Base-by-base conservation (phyloP, 2,797 vertebrate genomes). In the Zenarchopterus dispar region DNA sequence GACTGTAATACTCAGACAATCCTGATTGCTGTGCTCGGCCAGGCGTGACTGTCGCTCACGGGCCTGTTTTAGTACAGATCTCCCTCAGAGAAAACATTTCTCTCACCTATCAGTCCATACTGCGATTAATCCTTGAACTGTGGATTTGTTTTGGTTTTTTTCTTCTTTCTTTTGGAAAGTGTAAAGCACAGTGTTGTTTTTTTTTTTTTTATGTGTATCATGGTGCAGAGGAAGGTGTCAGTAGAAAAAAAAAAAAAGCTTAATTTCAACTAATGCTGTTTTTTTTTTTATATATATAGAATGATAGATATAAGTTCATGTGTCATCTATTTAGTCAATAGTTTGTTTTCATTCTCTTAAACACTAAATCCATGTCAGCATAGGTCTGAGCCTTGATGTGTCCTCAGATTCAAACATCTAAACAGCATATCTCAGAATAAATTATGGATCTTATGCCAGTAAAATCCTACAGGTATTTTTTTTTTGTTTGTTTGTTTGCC, bases 321-420 rank as follows among this genome's bases (percentile, higher is more conserved):
- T 2, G n/a, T 31, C 10, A 11, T 2, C 6, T 9, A 15, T 28
- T 42, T 13, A 46, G 17, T 5, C 17, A 5, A 21, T 28, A 16
- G 4, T 26, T 55, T 56, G 18, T 59, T 65, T 48, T 8, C 41
- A 28, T 55, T 33, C 0, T 45, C 36, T 52, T 3, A 39, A 26
- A 56, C 46, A 57, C 22, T 59, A 68, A 61, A 43, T 2, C 33
- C 11, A 36, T 10, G 2, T 11, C 33, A 36, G 33, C 33, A 36
- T 11, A 5, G 28, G 28, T 28, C 28, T 28, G 28, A 28, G 28
- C 28, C 8, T 28, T 28, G 28, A 28, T 28, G 28, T 28, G 11
- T 36, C 11, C 33, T 10, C 33, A 36, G 13, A 36, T 36, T 36
- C 33, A 36, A 13, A 36, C 33, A 36, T 36, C 33, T 36, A 36